A percentile compares a stretch with the other conserved stretches of the same genome.
phyloP scores from a whole-genome alignment of 1,140 invertebrate genomes.

The Eriocheir sinensis region DNA sequence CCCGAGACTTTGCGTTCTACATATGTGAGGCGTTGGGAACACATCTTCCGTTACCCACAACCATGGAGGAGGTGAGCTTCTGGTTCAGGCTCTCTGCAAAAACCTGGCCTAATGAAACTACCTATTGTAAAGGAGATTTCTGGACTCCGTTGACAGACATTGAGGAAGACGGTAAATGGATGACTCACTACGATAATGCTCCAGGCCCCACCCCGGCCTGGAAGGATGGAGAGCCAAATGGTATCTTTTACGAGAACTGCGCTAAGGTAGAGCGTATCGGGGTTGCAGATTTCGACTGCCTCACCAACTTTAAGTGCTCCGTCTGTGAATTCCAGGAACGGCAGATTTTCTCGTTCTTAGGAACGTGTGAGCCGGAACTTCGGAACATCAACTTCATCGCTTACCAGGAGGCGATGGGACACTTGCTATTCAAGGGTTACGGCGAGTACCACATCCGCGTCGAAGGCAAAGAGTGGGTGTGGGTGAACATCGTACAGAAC shows the following conservation, averaged over 20 bases:
- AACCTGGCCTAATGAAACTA: not conserved
- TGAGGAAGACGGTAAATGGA: slow-evolving; percentile 57
- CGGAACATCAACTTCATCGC: slow-evolving; percentile 74
- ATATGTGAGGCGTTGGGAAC: slow-evolving; percentile 66
- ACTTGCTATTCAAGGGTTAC: slow-evolving; percentile 73
- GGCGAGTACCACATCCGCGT: slow-evolving; percentile 71
- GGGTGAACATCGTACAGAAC: slow-evolving; percentile 27
- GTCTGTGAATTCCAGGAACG: slow-evolving; percentile 69
- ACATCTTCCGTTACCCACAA: slow-evolving; percentile 54
- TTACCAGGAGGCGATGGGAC: slow-evolving; percentile 59
- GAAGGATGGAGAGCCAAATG: slow-evolving; percentile 76
- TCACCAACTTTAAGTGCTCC: slow-evolving; percentile 44
- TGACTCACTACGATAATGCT: slow-evolving; percentile 60
- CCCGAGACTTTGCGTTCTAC: slow-evolving; percentile 34
- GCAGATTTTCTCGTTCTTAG: slow-evolving; percentile 58
- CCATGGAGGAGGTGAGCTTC: slow-evolving; percentile 11
- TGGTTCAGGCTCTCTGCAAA: not conserved
- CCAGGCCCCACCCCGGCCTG: slow-evolving; percentile 34
- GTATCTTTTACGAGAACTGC: slow-evolving; percentile 72
- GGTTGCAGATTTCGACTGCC: slow-evolving; percentile 72
- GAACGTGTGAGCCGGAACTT: slow-evolving; percentile 74
- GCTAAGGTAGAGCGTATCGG: slow-evolving; percentile 51
- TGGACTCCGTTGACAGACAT: slow-evolving; percentile 67
- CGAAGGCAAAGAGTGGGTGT: slow-evolving; percentile 60
- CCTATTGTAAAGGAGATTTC: not conserved